These are phyloP conservation scores for Minunthozetes semirufus DNA, from an alignment of 2,888 invertebrate species.

Conservation along the genomic window DNA sequence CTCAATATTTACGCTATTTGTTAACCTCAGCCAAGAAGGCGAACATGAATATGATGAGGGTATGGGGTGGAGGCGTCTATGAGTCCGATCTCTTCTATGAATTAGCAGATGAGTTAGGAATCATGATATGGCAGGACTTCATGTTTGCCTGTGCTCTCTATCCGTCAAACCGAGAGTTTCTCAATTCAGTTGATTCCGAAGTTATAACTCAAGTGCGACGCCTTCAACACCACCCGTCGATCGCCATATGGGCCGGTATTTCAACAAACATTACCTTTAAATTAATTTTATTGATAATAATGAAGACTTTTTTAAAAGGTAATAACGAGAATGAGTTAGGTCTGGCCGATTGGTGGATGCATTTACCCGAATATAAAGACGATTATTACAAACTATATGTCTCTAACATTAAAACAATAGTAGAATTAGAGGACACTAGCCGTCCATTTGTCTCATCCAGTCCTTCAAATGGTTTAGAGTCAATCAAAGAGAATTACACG, in stretches of 20 bases:
- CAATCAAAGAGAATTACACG: conserved; percentile 67
- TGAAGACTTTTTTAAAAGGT: conserved; percentile 7
- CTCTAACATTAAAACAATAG: conserved; percentile 62
- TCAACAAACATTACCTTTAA: background rate
- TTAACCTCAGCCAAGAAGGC: conserved; percentile 64
- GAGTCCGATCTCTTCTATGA: conserved; percentile 84
- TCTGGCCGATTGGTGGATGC: conserved; percentile 66
- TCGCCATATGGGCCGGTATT: conserved; percentile 74
- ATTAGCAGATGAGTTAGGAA: conserved; percentile 75
- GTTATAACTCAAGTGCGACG: conserved; percentile 71
- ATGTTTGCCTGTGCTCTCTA: conserved; percentile 96
- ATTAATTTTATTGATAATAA: too few species aligned
- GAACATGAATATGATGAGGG: conserved; percentile 87
- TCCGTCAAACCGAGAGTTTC: conserved; percentile 64
- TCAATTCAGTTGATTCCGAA: conserved; percentile 67
- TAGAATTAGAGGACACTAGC: conserved; percentile 57
- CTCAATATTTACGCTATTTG: conserved; percentile 56
- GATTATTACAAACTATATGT: conserved; percentile 81
- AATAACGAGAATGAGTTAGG: conserved; percentile 97
- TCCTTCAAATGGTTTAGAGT: conserved; percentile 75
- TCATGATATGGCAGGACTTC: conserved; percentile 95
- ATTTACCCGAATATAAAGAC: conserved; percentile 53
- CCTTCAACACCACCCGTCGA: conserved; percentile 75
- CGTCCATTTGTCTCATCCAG: conserved; percentile 75
- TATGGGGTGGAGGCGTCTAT: conserved; percentile 98